A percentile compares a stretch with the other conserved stretches of the same genome.
Conservation (phyloP, 1,140 invertebrate species). For the Episyrphus balteatus region DNA sequence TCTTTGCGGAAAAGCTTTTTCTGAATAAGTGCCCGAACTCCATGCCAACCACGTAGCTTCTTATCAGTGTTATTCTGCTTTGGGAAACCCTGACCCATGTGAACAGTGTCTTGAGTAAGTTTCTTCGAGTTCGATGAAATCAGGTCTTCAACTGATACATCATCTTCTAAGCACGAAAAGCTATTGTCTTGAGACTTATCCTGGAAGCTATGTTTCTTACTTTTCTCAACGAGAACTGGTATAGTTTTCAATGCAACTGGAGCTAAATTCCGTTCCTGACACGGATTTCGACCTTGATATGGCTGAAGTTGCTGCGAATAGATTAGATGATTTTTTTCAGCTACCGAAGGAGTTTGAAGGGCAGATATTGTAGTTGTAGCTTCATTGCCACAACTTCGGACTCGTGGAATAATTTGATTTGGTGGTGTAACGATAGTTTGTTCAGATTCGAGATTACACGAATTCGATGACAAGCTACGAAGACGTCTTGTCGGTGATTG, state of each 20-base stretch:
- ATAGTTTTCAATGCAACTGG: conserved; percentile 44
- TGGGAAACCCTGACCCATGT: conserved; percentile 32
- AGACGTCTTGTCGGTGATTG: neutral
- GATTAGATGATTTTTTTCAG: conserved; percentile 32
- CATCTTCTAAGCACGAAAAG: conserved; percentile 31
- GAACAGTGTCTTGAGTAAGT: conserved; percentile 7
- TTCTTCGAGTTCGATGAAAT: conserved; percentile 13
- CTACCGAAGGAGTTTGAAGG: conserved; percentile 4
- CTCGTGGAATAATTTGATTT: conserved; percentile 11
- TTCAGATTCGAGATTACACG: neutral
- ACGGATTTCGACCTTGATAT: conserved; percentile 81
- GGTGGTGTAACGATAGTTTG: neutral
- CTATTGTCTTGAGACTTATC: conserved; percentile 22
- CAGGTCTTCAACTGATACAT: conserved; percentile 33
- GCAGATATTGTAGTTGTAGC: conserved; percentile 18
- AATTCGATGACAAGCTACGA: neutral
- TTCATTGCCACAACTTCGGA: conserved; percentile 41
- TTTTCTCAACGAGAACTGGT: conserved; percentile 59
- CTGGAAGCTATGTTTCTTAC: conserved; percentile 37
- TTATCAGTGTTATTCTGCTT: conserved; percentile 35
- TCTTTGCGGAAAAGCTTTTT: conserved; percentile 32
- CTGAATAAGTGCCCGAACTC: conserved; percentile 31
- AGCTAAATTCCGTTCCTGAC: conserved; percentile 74
- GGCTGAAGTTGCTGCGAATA: conserved; percentile 50
- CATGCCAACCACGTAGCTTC: conserved; percentile 32